Evolutionary conservation across 2,113 vertebrate species (phyloP).

Genomic region (Strix uralensis): DNA sequence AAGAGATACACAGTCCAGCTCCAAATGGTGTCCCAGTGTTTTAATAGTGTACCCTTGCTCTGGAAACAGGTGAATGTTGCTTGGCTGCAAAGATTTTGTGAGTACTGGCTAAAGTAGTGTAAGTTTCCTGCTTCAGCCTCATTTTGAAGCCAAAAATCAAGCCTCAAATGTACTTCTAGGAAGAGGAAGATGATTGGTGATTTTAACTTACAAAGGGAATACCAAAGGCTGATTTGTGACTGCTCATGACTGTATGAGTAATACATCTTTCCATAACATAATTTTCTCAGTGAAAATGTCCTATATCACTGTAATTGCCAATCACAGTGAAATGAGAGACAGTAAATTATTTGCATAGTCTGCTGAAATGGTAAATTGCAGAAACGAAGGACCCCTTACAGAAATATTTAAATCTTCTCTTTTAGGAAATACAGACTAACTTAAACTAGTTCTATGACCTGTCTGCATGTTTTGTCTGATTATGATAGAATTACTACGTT

Average conservation of each 20-base stretch:
- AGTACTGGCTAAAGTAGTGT: not conserved
- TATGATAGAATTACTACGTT: constrained; percentile 39
- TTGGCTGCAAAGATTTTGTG: not conserved
- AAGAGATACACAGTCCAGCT: not conserved
- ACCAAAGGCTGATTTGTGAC: constrained; percentile 12
- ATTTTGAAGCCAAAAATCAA: not conserved
- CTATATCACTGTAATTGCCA: constrained; percentile 51
- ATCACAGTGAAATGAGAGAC: constrained; percentile 30
- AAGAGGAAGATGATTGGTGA: not conserved
- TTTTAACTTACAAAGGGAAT: not conserved
- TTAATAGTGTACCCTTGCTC: not conserved
- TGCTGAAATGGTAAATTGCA: constrained; percentile 30
- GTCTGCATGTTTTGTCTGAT: constrained; percentile 9
- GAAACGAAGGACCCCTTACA: not conserved
- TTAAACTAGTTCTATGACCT: not conserved
- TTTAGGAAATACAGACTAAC: not conserved
- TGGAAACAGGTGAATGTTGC: not conserved
- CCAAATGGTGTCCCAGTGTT: not conserved
- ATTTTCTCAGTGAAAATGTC: constrained; percentile 21
- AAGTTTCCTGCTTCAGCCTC: not conserved
- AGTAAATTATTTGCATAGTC: constrained; percentile 46
- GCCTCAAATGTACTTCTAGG: not conserved
- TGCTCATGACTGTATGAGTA: not conserved
- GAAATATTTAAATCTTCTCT: not conserved
- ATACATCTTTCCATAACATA: constrained; percentile 1